Evolutionary conservation across 2,797 vertebrate genomes (phyloP), one percentile per base, ranked within the genome.

Genomic region (Lagodon rhomboides): DNA sequence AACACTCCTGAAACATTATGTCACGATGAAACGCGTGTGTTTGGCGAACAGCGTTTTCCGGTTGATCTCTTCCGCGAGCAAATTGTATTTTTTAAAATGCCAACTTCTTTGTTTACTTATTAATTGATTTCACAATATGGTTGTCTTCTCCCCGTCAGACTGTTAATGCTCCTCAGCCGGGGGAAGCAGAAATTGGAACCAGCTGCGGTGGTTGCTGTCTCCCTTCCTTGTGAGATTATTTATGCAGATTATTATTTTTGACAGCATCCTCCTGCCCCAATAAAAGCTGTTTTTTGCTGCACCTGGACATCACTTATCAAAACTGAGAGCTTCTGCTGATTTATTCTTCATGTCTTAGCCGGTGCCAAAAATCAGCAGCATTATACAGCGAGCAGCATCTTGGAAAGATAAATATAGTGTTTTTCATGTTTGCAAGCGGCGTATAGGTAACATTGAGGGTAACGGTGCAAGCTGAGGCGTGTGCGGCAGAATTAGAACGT

Each of bases 401-500:
- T 53, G 38, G 65, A 61, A 75, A 38, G 66, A 80, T 56, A 66
- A 81, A 80, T 70, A 49, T 50, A 62, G 15, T 50, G 18, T 80
- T 71, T 73, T 76, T 68, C 38, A 53, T 62, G 54, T 75, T 71
- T 75, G 43, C 41, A 55, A 56, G 61, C 71, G 50, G 44, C 65
- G 27, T 18, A 34, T 60, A 67, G 54, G 50, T 17, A 27, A 64
- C 23, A 68, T 50, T 12, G 11, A 71, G 38, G 43, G 16, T 23
- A 56, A n/a, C 11, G 1, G 50, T 50, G 51, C 27, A 49, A 76
- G 71, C 68, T 66, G 27, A 68, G 63, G 69, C 80, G 59, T 68
- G 60, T 73, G 68, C 73, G 55, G 63, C 59, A 49, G 51, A 74
- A 83, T 85, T 68, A 75, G 44, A 85, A 87, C 84, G 54, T 68